Evolutionary conservation across 64 coral and sea anemone genomes (phyloP), one percentile per base, ranked within the genome.

Genomic region (Acropora yongei): DNA sequence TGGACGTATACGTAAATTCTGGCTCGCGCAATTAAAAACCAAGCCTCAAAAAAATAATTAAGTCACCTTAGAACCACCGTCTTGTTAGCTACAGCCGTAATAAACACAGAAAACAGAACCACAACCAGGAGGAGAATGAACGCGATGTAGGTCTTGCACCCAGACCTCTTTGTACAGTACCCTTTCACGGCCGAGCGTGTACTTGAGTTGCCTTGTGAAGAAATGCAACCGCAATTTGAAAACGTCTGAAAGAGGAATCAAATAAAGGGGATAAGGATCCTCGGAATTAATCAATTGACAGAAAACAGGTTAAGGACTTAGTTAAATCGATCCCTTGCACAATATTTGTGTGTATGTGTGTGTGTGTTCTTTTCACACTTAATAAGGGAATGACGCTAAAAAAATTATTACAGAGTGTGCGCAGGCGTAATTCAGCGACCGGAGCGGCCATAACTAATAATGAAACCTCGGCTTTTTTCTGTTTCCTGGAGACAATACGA

Each of bases 11-110:
- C 30, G 30, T 30, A 55, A 10, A 55, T 10, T 55, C 10, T 55
- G 10, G 51, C 6, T 10, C 6, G 51, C 6, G 5, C 51, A 7
- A 7, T 55, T 55, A 55, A 55, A 55, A 55, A 55, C 51, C 0
- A 55, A 55, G 6, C 5, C 51, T 7, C 10, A 7, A 55, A 55
- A 55, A 55, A 13, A 55, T 5, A 55, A 12, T 13, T 88, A 20
- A 66, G 77, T 84, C 16, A 98, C 96, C 96, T 98, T 18, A 98
- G 61, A 2, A 95, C 78, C 0, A 98, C 96, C 18, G 96, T 98
- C 66, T 93, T 95, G 55, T 90, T 90, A 12, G 96, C 90, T 86
- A 98, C 76, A 1, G 93, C 83, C 30, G 89, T 95, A 2, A 98
- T 78, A 67, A 98, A 98, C 5, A 93, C 93, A 13, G 93, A 81